phyloP scores from a whole-genome alignment of 92 coral and sea anemone species.

The Virgularia gustaviana region DNA sequence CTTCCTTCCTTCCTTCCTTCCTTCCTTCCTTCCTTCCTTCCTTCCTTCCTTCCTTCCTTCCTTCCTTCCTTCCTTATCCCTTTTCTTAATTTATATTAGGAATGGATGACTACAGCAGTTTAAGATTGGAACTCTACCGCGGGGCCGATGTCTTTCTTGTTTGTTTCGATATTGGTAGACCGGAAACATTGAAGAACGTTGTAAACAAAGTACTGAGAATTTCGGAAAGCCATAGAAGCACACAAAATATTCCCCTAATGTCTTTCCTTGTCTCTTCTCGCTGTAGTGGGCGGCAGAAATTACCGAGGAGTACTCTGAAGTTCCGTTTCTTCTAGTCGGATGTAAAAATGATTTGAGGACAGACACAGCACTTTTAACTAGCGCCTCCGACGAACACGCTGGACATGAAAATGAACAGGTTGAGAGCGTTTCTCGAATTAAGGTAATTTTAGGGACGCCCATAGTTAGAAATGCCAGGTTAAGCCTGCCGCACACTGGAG shows the following conservation, averaged over 20 bases:
- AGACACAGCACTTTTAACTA: constrained; percentile 72
- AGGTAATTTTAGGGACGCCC: no score
- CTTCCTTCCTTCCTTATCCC: not conserved
- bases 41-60: not conserved
- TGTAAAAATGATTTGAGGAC: constrained; percentile 92
- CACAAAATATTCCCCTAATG: not conserved
- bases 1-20: not conserved
- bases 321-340: constrained; percentile 87
- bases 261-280: not conserved
- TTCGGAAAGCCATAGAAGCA: not conserved
- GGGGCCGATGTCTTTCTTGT: constrained; percentile 87
- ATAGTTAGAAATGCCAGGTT: no score
- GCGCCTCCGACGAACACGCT: constrained; percentile 62
- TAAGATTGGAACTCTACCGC: constrained; percentile 75
- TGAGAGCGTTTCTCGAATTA: constrained; percentile 72
- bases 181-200: constrained; percentile 67
- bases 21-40: not conserved
- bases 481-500: no score
- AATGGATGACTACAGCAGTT: constrained; percentile 79
- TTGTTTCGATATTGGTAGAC: constrained; percentile 96
- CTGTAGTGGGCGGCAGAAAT: constrained; percentile 84
- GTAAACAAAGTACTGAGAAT: constrained; percentile 56
- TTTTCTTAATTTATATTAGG: constrained; percentile 44
- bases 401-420: constrained; percentile 40
- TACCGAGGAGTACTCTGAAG: constrained; percentile 71